Percentiles rank a stretch among this genome's conserved stretches.
Evolutionary conservation across 2,797 vertebrate species (phyloP).

Genomic region (Delichon dasypus): DNA sequence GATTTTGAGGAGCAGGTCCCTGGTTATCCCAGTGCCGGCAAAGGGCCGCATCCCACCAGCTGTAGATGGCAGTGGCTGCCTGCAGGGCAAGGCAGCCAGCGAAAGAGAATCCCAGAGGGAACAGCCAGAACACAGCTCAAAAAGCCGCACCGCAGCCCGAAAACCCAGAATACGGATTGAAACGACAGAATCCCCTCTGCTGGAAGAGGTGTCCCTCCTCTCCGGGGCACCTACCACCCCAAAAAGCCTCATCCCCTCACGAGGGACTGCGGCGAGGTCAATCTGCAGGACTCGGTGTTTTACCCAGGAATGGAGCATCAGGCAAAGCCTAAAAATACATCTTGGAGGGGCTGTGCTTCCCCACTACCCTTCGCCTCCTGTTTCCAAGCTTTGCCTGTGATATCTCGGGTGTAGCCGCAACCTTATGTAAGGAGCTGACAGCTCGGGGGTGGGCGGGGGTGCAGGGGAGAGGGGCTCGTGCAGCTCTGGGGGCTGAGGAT

Average conservation of each 20-base stretch:
- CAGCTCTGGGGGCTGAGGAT: not conserved
- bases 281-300: not conserved
- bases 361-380: not conserved
- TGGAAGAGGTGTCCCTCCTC: not conserved
- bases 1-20: not conserved
- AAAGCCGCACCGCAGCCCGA: not conserved
- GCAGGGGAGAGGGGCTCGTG: not conserved
- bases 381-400: not conserved
- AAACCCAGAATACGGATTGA: not conserved
- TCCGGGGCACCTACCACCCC: not conserved
- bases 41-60: not conserved
- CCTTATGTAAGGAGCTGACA: slow-evolving; percentile 57
- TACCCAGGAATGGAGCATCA: not conserved
- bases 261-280: fast-evolving
- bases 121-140: not conserved
- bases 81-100: not conserved
- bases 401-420: not conserved
- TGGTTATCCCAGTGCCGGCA: not conserved
- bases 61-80: slow-evolving; percentile 44
- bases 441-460: slow-evolving; percentile 13
- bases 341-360: not conserved
- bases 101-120: not conserved
- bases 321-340: not conserved
- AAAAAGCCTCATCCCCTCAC: fast-evolving
- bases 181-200: not conserved